Percentiles rank a stretch among this genome's conserved stretches.
These are phyloP conservation scores for Parazoanthus swiftii DNA, from an alignment of 92 coral and sea anemone genomes.

Conservation along the genomic window DNA sequence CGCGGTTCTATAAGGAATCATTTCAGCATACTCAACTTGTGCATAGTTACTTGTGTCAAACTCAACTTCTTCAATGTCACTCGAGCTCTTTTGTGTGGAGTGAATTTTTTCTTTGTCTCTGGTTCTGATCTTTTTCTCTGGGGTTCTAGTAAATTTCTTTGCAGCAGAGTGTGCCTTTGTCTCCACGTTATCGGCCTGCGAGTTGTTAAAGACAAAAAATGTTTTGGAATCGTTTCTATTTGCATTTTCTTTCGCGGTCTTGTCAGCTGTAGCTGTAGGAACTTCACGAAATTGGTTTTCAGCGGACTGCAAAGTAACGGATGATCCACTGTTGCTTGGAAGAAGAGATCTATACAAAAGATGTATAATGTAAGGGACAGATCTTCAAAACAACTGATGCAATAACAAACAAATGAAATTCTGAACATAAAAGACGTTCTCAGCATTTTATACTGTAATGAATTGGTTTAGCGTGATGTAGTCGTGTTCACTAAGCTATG, in stretches of 20 bases:
- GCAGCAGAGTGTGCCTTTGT: background rate
- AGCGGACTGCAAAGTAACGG: background rate
- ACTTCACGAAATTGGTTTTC: background rate
- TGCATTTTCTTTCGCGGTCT: background rate
- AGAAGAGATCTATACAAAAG: background rate
- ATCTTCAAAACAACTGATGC: too few species aligned
- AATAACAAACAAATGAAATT: too few species aligned
- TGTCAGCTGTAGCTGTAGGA: background rate
- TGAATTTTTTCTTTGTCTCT: too few species aligned
- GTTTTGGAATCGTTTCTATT: background rate
- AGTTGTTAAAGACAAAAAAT: background rate
- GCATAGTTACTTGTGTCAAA: background rate
- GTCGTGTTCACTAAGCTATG: too few species aligned
- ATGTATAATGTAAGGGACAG: too few species aligned
- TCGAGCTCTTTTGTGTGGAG: background rate
- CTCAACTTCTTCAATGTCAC: background rate
- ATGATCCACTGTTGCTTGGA: background rate
- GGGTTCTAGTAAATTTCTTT: too few species aligned
- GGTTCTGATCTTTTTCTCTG: too few species aligned
- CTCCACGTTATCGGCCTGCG: background rate
- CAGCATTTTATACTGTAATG: too few species aligned
- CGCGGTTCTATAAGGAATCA: background rate
- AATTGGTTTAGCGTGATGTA: too few species aligned
- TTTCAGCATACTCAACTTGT: background rate
- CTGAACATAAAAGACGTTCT: too few species aligned